A percentile compares a stretch with the other conserved stretches of the same genome.
Evolutionary conservation across 2,797 vertebrate genomes (phyloP).

Genomic region (Siniperca obscura): DNA sequence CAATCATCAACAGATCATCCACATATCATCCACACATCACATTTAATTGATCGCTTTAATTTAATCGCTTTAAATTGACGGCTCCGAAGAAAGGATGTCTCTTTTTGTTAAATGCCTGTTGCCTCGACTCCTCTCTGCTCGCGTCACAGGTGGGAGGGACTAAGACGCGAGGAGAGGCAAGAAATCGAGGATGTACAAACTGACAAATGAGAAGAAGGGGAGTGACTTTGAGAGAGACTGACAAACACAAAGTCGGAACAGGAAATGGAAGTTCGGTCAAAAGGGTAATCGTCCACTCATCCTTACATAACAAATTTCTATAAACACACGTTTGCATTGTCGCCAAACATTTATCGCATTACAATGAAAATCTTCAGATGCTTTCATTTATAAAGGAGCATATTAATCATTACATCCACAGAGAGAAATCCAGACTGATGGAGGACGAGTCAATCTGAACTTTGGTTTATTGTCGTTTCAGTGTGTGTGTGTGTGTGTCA

Average conservation of each 20-base stretch:
- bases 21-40: too few relatives aligned
- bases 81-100: too few relatives aligned
- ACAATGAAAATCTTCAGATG: slow-evolving; percentile 4
- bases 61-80: too few relatives aligned
- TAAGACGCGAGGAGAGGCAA: too few relatives aligned
- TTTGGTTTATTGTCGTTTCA: slow-evolving; percentile 23
- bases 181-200: too few relatives aligned
- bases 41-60: too few relatives aligned
- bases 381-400: slow-evolving; percentile 12
- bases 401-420: slow-evolving; percentile 41
- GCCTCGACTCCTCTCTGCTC: too few relatives aligned
- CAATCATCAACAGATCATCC: too few relatives aligned
- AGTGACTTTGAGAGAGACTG: neutral
- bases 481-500: neutral
- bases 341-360: neutral
- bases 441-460: slow-evolving; percentile 37
- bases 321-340: slow-evolving; percentile 1
- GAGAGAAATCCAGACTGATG: slow-evolving; percentile 30
- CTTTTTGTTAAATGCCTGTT: too few relatives aligned
- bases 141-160: too few relatives aligned
- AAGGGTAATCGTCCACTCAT: neutral
- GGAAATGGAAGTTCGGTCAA: slow-evolving; percentile 20
- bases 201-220: too few relatives aligned
- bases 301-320: neutral
- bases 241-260: neutral